Base-by-base conservation (phyloP, 2,113 vertebrate species). In the Nicator chloris region DNA sequence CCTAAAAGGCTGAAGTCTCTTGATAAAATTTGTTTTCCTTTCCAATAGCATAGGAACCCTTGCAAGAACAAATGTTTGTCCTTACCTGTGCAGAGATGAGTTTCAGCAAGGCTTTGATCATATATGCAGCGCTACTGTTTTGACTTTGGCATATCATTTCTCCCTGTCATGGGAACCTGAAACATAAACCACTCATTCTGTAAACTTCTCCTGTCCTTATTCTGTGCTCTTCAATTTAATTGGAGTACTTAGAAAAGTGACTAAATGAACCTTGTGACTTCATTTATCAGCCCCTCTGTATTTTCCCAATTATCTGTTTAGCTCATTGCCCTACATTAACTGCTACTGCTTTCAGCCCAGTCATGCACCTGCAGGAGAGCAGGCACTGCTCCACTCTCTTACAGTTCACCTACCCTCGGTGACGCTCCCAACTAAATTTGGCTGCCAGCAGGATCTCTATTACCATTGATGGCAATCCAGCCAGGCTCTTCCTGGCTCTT, bases 231-330 rank as follows among this genome's bases (percentile, higher is more conserved):
- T 90, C 76, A 78, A 2, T 88, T 94, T 96, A 97, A 93, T 92
- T 91, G 65, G 42, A 50, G 39, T 91, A 82, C 80, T 91, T 88
- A 82, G 63, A 86, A 91, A 92, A 93, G 82, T 35, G 64, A 86
- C 86, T 93, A 75, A 95, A 96, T 84, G 49, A 72, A 93, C 44
- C 91, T 96, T 96, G 83, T 88, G 91, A 86, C 84, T 94, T 91
- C 60, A 60, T 82, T 92, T 90, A 86, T 93, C 80, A 82, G 65
- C 57, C 60, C 37, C 37, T 95, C 70, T 89, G 66, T 93, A 51
- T 94, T 95, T 92, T 93, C 69, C n/a, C 87, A 91, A 91, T 96
- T 95, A 96, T 53, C 71, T 94, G 77, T 88, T 96, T 81, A 90
- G 82, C 90, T 91, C 85, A 40, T 93, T 95, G 88, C 92, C 86